A percentile compares a stretch with the other conserved stretches of the same genome.
phyloP scores from a whole-genome alignment of 23 tunicate genomes.

The Clavelina lepadiformis region DNA sequence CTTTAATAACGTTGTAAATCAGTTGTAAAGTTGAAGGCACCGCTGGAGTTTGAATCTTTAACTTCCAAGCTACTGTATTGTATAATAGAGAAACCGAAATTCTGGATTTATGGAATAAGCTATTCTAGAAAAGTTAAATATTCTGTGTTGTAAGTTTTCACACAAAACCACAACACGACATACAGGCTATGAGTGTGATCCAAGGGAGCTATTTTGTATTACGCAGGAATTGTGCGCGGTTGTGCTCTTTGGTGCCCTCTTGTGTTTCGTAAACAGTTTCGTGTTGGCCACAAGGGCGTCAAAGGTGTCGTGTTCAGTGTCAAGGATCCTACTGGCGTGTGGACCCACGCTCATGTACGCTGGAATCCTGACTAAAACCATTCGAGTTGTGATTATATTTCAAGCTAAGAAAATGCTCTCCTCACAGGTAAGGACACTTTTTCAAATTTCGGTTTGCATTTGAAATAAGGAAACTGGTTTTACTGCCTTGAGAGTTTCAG shows the following conservation, averaged over 20 bases:
- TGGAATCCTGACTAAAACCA: slow-evolving; percentile 50
- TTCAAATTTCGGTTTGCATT: not conserved
- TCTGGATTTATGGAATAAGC: no score
- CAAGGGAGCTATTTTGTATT: not conserved
- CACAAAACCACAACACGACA: no score
- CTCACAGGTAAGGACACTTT: not conserved
- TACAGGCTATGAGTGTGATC: no score
- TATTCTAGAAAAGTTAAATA: no score
- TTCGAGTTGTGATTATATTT: slow-evolving; percentile 49
- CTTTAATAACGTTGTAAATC: no score
- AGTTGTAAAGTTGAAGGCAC: no score
- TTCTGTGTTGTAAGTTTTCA: no score
- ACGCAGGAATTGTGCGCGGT: slow-evolving; percentile 55
- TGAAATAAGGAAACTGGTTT: no score
- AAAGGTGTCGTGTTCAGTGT: slow-evolving; percentile 9
- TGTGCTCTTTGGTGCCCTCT: slow-evolving; percentile 28
- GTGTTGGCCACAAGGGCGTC: slow-evolving; percentile 17
- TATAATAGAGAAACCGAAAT: no score
- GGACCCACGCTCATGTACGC: slow-evolving; percentile 62
- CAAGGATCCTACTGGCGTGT: slow-evolving; percentile 26
- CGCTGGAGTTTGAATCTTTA: no score
- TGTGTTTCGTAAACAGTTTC: slow-evolving; percentile 27
- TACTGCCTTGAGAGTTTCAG: no score
- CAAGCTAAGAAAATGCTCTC: slow-evolving; percentile 17
- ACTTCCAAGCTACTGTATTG: no score